phyloP scores from a whole-genome alignment of 2,113 vertebrate species.

The Globicephala melas region DNA sequence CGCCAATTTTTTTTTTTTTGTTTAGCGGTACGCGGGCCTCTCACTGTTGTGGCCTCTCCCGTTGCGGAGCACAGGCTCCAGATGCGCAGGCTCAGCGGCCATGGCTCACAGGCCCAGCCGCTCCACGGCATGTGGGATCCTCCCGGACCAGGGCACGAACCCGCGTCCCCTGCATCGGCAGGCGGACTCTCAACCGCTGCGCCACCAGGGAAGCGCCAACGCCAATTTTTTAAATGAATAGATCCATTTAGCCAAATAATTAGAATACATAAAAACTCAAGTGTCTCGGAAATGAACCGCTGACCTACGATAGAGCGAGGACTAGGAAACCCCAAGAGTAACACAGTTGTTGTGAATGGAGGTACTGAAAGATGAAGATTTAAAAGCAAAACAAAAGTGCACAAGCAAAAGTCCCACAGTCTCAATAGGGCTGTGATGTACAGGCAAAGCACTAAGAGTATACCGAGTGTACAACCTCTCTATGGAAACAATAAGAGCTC shows the following conservation, averaged over 20 bases:
- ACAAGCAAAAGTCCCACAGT: neutral
- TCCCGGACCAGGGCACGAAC: too few species aligned
- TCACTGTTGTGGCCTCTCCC: too few species aligned
- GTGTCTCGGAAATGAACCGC: slow-evolving; percentile 11
- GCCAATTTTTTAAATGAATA: neutral
- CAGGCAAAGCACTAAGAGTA: neutral
- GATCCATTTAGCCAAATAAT: neutral
- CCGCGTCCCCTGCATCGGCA: too few species aligned
- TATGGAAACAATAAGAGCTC: slow-evolving; percentile 24
- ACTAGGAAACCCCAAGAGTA: neutral
- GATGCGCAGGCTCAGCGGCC: too few species aligned
- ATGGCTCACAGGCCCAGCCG: too few species aligned
- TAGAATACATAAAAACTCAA: neutral
- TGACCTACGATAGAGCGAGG: neutral
- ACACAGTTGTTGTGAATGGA: neutral
- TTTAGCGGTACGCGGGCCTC: too few species aligned
- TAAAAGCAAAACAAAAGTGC: slow-evolving; percentile 16
- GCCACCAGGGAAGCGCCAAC: neutral
- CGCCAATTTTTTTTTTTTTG: neutral
- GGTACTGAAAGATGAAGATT: neutral
- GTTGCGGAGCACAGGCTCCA: too few species aligned
- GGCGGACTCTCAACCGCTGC: too few species aligned
- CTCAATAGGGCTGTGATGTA: neutral
- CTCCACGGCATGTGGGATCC: too few species aligned
- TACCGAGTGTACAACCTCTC: neutral